These are phyloP conservation scores for Falco novaeseelandiae DNA, from an alignment of 2,797 vertebrate genomes.

Conservation along the genomic window DNA sequence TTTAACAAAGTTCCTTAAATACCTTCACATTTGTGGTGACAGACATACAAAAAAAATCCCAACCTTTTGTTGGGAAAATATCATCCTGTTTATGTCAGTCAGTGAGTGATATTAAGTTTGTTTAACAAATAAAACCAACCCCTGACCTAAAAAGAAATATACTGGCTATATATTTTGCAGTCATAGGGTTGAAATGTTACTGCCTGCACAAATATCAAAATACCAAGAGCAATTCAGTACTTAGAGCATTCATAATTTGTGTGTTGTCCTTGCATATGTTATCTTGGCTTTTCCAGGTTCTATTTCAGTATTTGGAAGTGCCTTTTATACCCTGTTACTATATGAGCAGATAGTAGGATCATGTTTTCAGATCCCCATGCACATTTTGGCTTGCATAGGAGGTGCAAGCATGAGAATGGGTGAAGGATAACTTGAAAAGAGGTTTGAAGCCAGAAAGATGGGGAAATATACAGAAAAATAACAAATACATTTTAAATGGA, in stretches of 20 bases:
- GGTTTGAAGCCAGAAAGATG: not conserved
- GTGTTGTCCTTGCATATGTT: not conserved
- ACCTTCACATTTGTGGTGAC: not conserved
- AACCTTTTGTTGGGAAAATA: not conserved
- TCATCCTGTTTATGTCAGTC: not conserved
- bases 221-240: not conserved
- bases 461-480: not conserved
- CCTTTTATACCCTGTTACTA: not conserved
- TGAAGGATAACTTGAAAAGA: not conserved
- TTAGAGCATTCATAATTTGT: not conserved
- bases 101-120: not conserved
- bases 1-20: not conserved
- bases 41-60: accelerated
- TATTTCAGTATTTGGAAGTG: not conserved
- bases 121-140: not conserved
- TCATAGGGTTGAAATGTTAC: not conserved
- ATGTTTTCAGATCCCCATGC: not conserved
- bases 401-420: not conserved
- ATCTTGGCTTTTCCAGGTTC: not conserved
- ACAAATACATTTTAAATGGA: not conserved
- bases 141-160: not conserved
- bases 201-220: not conserved
- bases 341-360: not conserved
- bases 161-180: not conserved
- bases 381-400: not conserved